These are phyloP conservation scores for Dinoponera quadriceps DNA, from an alignment of 1,140 invertebrate species.

Conservation along the genomic window DNA sequence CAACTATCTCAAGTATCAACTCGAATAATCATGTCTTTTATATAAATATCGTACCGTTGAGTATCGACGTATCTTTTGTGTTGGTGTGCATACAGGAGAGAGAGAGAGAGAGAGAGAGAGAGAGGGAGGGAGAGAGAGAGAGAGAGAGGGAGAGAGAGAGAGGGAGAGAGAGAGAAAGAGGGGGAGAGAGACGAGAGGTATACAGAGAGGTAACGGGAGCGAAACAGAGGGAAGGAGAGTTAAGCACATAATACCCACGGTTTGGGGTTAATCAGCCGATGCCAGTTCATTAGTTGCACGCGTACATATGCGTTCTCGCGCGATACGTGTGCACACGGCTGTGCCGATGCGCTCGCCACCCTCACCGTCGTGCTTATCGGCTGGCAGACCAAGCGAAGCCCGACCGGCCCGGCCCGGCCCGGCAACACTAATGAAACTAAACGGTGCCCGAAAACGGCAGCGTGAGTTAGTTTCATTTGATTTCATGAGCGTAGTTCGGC, in stretches of 20 bases:
- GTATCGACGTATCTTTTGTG: no score
- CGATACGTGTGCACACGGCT: slow-evolving; percentile 31
- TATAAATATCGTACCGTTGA: no score
- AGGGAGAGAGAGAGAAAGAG: slow-evolving; percentile 22
- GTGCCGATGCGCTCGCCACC: slow-evolving; percentile 28
- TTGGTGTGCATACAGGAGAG: no score
- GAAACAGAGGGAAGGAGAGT: slow-evolving; percentile 64
- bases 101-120: no score
- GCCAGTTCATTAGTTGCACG: slow-evolving; percentile 83
- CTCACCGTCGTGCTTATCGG: no score
- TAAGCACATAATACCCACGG: slow-evolving; percentile 78
- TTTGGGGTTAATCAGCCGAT: slow-evolving; percentile 82
- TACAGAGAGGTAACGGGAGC: neutral
- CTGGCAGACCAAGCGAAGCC: no score
- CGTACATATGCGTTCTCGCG: slow-evolving; percentile 61
- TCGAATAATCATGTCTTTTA: no score
- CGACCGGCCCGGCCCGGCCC: slow-evolving; percentile 65
- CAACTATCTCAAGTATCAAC: no score
- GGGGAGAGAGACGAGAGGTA: no score
- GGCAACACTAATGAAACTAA: slow-evolving; percentile 76
- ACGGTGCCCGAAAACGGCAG: slow-evolving; percentile 73
- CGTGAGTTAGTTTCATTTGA: slow-evolving; percentile 79
- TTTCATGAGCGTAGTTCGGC: slow-evolving; percentile 74
- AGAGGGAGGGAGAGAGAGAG: no score
- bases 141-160: no score